These are phyloP conservation scores for Chaenogobius annularis DNA, from an alignment of 2,113 vertebrate species.

Conservation along the genomic window DNA sequence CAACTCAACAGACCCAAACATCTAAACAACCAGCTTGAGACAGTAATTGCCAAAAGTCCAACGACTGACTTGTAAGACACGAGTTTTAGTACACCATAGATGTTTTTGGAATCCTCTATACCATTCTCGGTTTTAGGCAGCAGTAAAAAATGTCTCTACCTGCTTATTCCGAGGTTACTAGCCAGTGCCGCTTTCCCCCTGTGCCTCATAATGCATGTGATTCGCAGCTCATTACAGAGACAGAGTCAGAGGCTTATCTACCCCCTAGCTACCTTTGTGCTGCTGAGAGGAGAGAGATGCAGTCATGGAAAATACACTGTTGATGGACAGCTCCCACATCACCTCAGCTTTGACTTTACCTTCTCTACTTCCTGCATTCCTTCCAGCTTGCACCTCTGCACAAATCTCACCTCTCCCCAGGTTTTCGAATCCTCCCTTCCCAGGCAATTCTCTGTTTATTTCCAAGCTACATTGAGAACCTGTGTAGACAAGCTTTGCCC, in stretches of 20 bases:
- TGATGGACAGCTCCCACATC: slow-evolving; percentile 59
- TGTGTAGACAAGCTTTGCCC: slow-evolving; percentile 52
- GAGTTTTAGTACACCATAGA: no score
- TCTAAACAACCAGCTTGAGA: no score
- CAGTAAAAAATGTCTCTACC: not conserved
- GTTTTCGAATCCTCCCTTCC: not conserved
- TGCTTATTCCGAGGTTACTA: not conserved
- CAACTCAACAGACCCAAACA: no score
- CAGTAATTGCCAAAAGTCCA: no score
- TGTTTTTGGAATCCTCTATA: no score
- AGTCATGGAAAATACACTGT: slow-evolving; percentile 58
- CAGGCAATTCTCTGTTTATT: slow-evolving; percentile 9
- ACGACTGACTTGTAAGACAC: no score
- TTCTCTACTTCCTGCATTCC: slow-evolving; percentile 50
- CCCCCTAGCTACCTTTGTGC: slow-evolving; percentile 37
- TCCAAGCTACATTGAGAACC: slow-evolving; percentile 21
- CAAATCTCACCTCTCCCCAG: slow-evolving; percentile 36
- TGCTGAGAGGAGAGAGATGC: slow-evolving; percentile 22
- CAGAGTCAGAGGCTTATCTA: slow-evolving; percentile 26
- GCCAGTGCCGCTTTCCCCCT: slow-evolving; percentile 5
- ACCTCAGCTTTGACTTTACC: slow-evolving; percentile 26
- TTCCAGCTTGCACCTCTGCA: slow-evolving; percentile 37
- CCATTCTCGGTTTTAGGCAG: not conserved
- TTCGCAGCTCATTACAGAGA: slow-evolving; percentile 54
- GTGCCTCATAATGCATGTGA: slow-evolving; percentile 24